Evolutionary conservation across 2,113 vertebrate genomes (phyloP).

Genomic region (Spizaetus ornatus): DNA sequence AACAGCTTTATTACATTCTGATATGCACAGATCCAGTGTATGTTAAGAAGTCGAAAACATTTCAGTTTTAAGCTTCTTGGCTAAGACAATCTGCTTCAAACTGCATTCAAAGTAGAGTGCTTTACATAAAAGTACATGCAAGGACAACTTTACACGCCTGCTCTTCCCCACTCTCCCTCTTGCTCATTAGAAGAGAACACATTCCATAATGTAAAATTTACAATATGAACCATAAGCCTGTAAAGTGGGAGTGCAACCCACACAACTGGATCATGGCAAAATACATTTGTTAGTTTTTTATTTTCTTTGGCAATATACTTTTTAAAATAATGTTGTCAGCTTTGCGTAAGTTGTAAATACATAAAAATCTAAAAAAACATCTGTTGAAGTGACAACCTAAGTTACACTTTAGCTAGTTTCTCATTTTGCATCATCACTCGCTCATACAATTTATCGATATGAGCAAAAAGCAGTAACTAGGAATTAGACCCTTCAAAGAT

Average conservation of each 20-base stretch:
- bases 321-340: background rate
- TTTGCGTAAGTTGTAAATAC: background rate
- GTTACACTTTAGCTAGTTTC: background rate
- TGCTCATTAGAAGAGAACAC: background rate
- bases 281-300: background rate
- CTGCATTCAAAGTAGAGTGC: background rate
- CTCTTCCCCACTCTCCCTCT: background rate
- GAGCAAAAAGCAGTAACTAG: slow-evolving; percentile 19
- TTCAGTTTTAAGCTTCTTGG: background rate
- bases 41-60: background rate
- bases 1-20: background rate
- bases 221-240: background rate
- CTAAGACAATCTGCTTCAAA: background rate
- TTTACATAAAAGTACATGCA: background rate
- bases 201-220: background rate
- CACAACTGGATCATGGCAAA: background rate
- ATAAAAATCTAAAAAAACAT: background rate
- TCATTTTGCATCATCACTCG: slow-evolving; percentile 28
- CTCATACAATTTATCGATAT: background rate
- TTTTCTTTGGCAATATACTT: background rate
- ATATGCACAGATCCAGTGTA: background rate
- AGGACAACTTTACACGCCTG: background rate
- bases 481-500: slow-evolving; percentile 37
- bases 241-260: background rate
- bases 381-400: background rate